Evolutionary conservation across 2,797 vertebrate genomes (phyloP).

Genomic region (Macropodus opercularis): DNA sequence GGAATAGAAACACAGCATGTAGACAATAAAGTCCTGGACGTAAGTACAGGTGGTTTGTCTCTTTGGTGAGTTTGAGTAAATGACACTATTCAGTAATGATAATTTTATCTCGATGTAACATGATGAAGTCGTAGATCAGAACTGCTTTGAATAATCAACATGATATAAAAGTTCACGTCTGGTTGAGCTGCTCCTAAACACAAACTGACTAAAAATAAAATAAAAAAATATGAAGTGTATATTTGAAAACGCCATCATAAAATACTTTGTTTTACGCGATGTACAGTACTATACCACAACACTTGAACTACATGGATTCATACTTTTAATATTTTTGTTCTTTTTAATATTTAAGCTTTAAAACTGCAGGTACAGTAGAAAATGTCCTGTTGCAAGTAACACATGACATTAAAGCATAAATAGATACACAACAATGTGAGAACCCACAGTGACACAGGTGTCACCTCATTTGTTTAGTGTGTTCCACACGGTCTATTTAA

Average conservation of each 20-base stretch:
- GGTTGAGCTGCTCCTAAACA: slow-evolving; percentile 23
- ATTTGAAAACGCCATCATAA: slow-evolving; percentile 25
- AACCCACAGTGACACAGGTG: too few relatives aligned
- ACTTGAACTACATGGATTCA: slow-evolving; percentile 8
- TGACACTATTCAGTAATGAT: slow-evolving; percentile 5
- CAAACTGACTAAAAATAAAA: slow-evolving; percentile 19
- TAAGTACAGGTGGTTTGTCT: slow-evolving; percentile 59
- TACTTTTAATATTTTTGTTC: not conserved
- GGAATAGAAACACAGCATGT: slow-evolving; percentile 32
- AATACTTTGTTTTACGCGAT: slow-evolving; percentile 26
- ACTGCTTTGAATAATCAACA: slow-evolving; percentile 18
- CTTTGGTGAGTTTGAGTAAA: slow-evolving; percentile 68
- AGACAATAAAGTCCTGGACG: slow-evolving; percentile 30
- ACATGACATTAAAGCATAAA: not conserved
- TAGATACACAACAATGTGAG: slow-evolving; percentile 10
- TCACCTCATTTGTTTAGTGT: too few relatives aligned
- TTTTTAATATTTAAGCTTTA: slow-evolving; percentile 1
- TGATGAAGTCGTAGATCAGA: slow-evolving; percentile 13
- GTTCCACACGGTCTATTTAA: too few relatives aligned
- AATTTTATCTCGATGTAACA: slow-evolving; percentile 7
- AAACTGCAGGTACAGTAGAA: too few relatives aligned
- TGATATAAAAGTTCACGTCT: not conserved
- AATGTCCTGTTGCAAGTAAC: too few relatives aligned
- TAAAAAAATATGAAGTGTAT: slow-evolving; percentile 35
- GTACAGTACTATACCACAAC: slow-evolving; percentile 33